These are phyloP conservation scores for Nycteola revayana DNA, from an alignment of 2,888 invertebrate species.

Conservation along the genomic window DNA sequence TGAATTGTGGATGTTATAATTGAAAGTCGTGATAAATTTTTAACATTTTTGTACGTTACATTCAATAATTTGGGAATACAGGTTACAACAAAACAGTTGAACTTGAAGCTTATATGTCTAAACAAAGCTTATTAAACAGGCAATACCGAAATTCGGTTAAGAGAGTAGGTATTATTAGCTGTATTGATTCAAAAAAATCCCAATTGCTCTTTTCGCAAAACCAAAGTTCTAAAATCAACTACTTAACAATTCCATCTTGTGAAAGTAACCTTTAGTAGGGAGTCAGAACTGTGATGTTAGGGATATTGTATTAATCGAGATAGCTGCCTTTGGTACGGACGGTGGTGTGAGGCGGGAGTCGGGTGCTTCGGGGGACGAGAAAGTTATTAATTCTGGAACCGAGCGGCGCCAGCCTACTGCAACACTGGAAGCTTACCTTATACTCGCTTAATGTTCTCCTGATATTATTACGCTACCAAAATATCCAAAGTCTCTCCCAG, in stretches of 20 bases:
- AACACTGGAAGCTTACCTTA: constrained; percentile 74
- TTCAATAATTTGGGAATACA: too few relatives aligned
- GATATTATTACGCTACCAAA: constrained; percentile 58
- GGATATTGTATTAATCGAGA: constrained; percentile 43
- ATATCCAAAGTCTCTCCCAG: constrained; percentile 11
- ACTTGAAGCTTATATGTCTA: too few relatives aligned
- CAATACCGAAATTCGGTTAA: too few relatives aligned
- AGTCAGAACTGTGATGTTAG: constrained; percentile 24
- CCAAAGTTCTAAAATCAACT: too few relatives aligned
- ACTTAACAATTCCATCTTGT: neutral
- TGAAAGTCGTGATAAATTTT: too few relatives aligned
- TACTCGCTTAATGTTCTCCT: constrained; percentile 70
- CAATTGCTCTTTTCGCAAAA: too few relatives aligned
- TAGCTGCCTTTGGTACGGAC: constrained; percentile 44
- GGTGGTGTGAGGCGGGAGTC: constrained; percentile 39
- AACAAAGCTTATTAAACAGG: too few relatives aligned
- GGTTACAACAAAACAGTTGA: too few relatives aligned
- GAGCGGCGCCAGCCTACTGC: constrained; percentile 78
- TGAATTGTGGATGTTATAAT: too few relatives aligned
- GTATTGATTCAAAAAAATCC: too few relatives aligned
- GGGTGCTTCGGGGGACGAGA: constrained; percentile 53
- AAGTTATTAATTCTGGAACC: constrained; percentile 81
- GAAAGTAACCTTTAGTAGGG: constrained; percentile 25
- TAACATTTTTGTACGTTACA: too few relatives aligned
- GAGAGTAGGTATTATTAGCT: too few relatives aligned